These are phyloP conservation scores for Heliocidaris erythrogramma DNA, from an alignment of 35 echinoderm and acorn worm species.

Conservation along the genomic window DNA sequence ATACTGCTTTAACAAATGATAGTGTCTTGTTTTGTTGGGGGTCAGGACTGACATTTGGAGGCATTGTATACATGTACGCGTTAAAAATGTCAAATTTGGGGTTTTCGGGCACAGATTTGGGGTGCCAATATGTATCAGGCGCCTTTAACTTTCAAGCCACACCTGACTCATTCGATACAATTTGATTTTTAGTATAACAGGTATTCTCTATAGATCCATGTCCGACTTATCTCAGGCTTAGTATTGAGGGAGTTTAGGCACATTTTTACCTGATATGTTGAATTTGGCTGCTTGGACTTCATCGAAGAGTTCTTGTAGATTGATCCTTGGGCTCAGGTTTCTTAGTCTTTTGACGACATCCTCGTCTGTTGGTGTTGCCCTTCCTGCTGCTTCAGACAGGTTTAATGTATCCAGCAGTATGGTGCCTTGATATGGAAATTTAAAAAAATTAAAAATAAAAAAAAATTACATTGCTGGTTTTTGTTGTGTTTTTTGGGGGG, in stretches of 20 bases:
- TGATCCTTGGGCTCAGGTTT: constrained; percentile 57
- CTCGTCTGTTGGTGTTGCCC: constrained; percentile 71
- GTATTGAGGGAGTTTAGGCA: background rate
- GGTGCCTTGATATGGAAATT: constrained; percentile 61
- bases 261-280: constrained; percentile 79
- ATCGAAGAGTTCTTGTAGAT: constrained; percentile 69
- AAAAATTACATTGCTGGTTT: too few species aligned
- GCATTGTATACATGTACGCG: too few species aligned
- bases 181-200: background rate
- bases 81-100: too few species aligned
- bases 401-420: constrained; percentile 95
- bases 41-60: too few species aligned
- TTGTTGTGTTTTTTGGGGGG: too few species aligned
- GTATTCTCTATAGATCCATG: too few species aligned
- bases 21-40: too few species aligned
- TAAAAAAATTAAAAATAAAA: too few species aligned
- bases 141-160: too few species aligned
- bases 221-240: background rate
- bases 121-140: too few species aligned
- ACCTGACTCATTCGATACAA: background rate
- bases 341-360: constrained; percentile 62
- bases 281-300: constrained; percentile 73
- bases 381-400: constrained; percentile 64
- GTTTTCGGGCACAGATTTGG: too few species aligned
- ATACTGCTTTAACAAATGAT: too few species aligned